These are phyloP conservation scores for Microcebus lehilahytsara DNA, from an alignment of 2,113 vertebrate species.

Conservation along the genomic window DNA sequence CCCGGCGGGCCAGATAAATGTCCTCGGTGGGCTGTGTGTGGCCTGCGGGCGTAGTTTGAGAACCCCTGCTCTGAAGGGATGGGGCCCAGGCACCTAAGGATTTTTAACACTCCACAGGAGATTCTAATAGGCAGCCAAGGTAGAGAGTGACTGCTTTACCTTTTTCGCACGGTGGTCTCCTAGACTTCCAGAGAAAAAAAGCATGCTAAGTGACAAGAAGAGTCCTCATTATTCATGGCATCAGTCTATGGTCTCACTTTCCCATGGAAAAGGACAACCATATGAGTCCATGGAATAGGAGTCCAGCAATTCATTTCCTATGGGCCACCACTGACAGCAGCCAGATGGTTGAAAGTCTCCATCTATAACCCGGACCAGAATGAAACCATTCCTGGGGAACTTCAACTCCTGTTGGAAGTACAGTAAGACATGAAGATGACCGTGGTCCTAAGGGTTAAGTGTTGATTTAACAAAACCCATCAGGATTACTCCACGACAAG, in stretches of 20 bases:
- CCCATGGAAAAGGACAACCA: background rate
- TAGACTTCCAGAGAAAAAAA: background rate
- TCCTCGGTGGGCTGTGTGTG: too few relatives aligned
- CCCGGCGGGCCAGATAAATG: too few relatives aligned
- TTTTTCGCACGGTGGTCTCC: background rate
- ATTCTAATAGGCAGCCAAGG: background rate
- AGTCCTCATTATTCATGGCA: background rate
- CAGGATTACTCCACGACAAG: constrained; percentile 31
- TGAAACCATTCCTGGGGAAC: constrained; percentile 14
- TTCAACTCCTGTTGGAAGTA: background rate
- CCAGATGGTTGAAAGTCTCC: background rate
- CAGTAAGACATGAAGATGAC: background rate
- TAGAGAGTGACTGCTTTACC: background rate
- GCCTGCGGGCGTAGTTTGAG: too few relatives aligned
- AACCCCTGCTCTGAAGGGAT: background rate
- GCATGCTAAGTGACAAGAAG: background rate
- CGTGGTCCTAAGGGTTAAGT: background rate
- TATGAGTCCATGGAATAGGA: background rate
- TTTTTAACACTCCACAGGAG: background rate
- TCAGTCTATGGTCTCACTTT: background rate
- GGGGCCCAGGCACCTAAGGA: background rate
- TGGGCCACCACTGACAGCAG: background rate
- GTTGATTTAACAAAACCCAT: constrained; percentile 49
- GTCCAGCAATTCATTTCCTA: background rate
- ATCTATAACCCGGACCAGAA: background rate